These are phyloP conservation scores for Falco concolor DNA, from an alignment of 2,797 vertebrate species.

Conservation along the genomic window DNA sequence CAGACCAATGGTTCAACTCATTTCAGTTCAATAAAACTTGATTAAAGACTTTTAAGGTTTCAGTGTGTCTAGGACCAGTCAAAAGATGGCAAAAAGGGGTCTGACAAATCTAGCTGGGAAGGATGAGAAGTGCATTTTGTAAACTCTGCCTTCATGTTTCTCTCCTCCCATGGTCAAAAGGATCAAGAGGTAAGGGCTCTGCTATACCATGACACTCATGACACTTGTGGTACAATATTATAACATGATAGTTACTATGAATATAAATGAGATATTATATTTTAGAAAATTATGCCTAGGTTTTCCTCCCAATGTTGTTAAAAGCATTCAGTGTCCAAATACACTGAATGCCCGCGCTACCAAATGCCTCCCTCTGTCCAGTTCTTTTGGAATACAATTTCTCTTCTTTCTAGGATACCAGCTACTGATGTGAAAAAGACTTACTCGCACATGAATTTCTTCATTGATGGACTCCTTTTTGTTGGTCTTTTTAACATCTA, in stretches of 20 bases:
- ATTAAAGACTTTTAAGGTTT: neutral
- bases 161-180: neutral
- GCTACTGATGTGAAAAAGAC: neutral
- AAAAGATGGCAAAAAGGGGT: neutral
- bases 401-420: neutral
- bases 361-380: neutral
- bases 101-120: neutral
- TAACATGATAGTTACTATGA: neutral
- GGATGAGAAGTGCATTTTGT: neutral
- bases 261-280: neutral
- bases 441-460: constrained; percentile 89
- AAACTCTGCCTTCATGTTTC: neutral
- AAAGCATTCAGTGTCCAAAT: neutral
- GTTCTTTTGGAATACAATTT: neutral
- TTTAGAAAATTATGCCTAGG: neutral
- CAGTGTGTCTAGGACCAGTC: neutral
- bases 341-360: neutral
- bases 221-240: neutral
- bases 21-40: neutral
- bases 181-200: neutral
- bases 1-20: neutral
- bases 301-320: neutral
- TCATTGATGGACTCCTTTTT: constrained; percentile 88
- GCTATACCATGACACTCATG: neutral
- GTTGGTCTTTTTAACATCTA: constrained; percentile 91